phyloP scores from a whole-genome alignment of 2,797 vertebrate species.

The Sebastes steindachneri region DNA sequence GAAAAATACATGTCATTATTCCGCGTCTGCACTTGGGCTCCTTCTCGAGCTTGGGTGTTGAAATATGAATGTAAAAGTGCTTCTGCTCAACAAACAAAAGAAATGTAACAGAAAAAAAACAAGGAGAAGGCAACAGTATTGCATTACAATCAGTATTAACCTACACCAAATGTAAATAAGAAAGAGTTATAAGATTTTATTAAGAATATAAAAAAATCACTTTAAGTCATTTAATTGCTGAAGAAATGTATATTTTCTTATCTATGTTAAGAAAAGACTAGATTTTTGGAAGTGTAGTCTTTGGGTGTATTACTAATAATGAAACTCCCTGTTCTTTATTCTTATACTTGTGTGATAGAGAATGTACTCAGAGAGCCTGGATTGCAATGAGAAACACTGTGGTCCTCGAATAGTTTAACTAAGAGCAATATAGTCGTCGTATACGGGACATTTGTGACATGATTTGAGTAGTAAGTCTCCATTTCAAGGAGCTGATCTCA shows the following conservation, averaged over 20 bases:
- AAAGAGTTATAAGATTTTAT: conserved; percentile 76
- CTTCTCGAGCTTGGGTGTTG: conserved; percentile 54
- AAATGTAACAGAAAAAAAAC: conserved; percentile 62
- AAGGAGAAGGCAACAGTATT: conserved; percentile 66
- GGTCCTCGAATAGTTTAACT: conserved; percentile 77
- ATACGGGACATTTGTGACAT: conserved; percentile 46
- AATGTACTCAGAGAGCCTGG: conserved; percentile 77
- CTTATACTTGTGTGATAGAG: conserved; percentile 78
- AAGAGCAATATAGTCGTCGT: conserved; percentile 78
- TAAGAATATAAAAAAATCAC: conserved; percentile 61
- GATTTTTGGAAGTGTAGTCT: conserved; percentile 72
- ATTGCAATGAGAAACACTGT: conserved; percentile 82
- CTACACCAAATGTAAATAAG: conserved; percentile 80
- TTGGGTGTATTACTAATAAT: conserved; percentile 69
- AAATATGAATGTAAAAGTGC: conserved; percentile 84
- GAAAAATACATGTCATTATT: conserved; percentile 61
- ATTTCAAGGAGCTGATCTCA: conserved; percentile 56
- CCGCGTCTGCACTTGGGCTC: conserved; percentile 58
- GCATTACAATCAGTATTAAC: conserved; percentile 82
- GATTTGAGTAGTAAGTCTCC: conserved; percentile 51
- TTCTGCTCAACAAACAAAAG: conserved; percentile 75
- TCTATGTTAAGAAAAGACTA: conserved; percentile 67
- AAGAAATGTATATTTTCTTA: conserved; percentile 84
- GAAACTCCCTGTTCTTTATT: conserved; percentile 69
- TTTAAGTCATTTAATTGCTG: conserved; percentile 66